These are phyloP conservation scores for Babyrousa celebensis DNA, from an alignment of 2,797 vertebrate genomes.

Conservation along the genomic window DNA sequence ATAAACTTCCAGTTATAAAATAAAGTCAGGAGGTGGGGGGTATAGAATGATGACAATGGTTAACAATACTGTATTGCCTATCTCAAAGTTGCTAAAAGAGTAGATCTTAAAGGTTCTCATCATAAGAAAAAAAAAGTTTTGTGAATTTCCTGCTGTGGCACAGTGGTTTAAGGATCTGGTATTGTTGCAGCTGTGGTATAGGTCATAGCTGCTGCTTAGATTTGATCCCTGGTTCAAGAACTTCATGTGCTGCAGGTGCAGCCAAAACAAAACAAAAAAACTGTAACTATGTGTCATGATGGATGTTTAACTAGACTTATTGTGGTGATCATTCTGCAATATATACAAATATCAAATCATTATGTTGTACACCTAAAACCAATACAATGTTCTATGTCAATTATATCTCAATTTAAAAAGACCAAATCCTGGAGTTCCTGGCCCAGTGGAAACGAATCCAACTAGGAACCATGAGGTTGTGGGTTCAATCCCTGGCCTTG, in stretches of 20 bases:
- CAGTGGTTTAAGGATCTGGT: no score
- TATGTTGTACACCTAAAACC: background rate
- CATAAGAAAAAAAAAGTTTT: background rate
- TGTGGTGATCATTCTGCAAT: constrained; percentile 9
- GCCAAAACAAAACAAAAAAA: no score
- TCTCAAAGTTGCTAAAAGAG: background rate
- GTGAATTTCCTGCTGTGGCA: no score
- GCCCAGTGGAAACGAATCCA: no score
- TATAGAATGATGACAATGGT: background rate
- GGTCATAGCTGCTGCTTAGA: no score
- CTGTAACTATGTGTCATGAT: background rate
- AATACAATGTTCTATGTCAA: constrained; percentile 9
- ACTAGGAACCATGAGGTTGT: no score
- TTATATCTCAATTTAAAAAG: background rate
- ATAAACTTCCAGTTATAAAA: background rate
- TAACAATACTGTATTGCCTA: background rate
- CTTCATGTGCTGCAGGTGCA: no score
- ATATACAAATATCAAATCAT: background rate
- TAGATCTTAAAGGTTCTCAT: background rate
- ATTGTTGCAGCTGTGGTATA: no score
- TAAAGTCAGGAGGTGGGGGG: background rate
- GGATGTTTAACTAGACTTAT: background rate
- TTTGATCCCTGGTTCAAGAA: no score
- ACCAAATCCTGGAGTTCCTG: no score
- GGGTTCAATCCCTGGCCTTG: no score